A percentile compares a stretch with the other conserved stretches of the same genome.
Evolutionary conservation across 2,113 vertebrate genomes (phyloP).

Genomic region (Elgaria multicarinata): DNA sequence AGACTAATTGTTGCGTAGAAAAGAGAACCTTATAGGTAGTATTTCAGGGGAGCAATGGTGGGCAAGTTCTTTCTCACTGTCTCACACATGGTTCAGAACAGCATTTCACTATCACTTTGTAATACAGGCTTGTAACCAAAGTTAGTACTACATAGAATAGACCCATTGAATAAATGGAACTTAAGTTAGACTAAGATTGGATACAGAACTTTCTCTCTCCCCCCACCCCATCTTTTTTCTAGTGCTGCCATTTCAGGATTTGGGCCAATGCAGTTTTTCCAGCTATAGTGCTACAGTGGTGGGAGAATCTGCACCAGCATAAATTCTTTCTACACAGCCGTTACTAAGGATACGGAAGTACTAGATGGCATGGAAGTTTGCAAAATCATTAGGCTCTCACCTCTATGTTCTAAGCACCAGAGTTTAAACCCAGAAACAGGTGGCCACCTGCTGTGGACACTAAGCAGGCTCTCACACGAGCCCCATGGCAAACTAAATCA

Average conservation of each 20-base stretch:
- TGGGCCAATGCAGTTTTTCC: not conserved
- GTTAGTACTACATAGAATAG: too few relatives aligned
- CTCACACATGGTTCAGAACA: not conserved
- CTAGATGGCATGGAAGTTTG: not conserved
- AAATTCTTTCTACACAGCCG: not conserved
- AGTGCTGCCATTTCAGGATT: not conserved
- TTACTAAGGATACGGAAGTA: not conserved
- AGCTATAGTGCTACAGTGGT: not conserved
- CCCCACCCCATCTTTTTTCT: not conserved
- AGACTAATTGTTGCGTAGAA: not conserved
- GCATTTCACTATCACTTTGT: not conserved
- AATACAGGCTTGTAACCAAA: not conserved
- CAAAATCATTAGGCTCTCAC: not conserved
- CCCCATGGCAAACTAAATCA: not conserved
- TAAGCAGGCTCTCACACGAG: not conserved
- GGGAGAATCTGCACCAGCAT: not conserved
- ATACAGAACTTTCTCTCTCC: not conserved
- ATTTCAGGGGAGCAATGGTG: not conserved
- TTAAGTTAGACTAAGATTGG: too few relatives aligned
- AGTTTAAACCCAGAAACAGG: not conserved
- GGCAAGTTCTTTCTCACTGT: not conserved
- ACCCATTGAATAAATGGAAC: too few relatives aligned
- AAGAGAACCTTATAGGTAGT: not conserved
- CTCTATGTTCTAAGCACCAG: not conserved
- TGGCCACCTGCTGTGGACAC: too few relatives aligned